Evolutionary conservation across 2,888 invertebrate genomes (phyloP).

Genomic region (Diarsia rubi): DNA sequence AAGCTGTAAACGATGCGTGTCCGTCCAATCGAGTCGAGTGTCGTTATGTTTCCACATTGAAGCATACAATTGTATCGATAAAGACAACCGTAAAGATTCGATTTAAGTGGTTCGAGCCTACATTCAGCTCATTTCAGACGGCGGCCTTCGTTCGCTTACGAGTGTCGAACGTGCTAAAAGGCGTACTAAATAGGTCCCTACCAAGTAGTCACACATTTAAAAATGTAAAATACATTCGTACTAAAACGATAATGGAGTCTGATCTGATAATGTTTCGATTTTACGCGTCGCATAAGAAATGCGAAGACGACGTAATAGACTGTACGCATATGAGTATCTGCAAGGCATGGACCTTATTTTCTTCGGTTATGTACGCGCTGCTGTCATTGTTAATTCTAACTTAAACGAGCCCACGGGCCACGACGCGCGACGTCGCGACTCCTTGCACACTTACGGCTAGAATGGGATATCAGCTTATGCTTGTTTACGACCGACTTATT

Average conservation of each 20-base stretch:
- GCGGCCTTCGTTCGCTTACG: constrained; percentile 69
- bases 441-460: constrained; percentile 48
- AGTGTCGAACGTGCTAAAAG: constrained; percentile 73
- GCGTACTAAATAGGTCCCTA: constrained; percentile 70
- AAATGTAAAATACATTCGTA: constrained; percentile 76
- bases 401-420: constrained; percentile 60
- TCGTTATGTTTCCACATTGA: constrained; percentile 79
- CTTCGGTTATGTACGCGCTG: constrained; percentile 56
- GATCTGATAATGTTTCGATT: constrained; percentile 77
- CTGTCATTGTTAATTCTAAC: constrained; percentile 71
- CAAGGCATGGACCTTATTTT: constrained; percentile 59
- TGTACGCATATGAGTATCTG: constrained; percentile 54
- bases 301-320: constrained; percentile 67
- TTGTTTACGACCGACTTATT: constrained; percentile 59
- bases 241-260: constrained; percentile 75
- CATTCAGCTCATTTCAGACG: constrained; percentile 75
- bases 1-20: constrained; percentile 71
- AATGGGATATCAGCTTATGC: constrained; percentile 60
- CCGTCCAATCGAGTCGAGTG: constrained; percentile 73
- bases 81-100: constrained; percentile 84
- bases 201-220: constrained; percentile 72
- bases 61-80: constrained; percentile 79
- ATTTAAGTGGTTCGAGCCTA: constrained; percentile 81
- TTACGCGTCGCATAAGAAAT: constrained; percentile 69
- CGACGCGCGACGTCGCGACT: constrained; percentile 33